phyloP scores from a whole-genome alignment of 2,888 invertebrate genomes.

The Salpingus planirostris region DNA sequence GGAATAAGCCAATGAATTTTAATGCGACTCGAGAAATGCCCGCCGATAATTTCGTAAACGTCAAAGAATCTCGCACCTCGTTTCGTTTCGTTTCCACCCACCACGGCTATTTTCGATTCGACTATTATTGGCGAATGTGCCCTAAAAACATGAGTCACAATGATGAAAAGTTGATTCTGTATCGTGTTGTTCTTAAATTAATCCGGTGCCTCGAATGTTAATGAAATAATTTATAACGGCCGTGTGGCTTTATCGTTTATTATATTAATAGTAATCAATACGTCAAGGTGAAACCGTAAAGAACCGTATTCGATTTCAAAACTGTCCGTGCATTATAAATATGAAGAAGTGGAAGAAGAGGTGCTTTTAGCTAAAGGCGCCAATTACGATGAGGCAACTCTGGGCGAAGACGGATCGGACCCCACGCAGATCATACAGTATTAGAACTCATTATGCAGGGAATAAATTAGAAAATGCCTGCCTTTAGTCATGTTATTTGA shows the following conservation, averaged over 20 bases:
- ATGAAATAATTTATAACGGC: slow-evolving; percentile 8
- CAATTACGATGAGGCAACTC: slow-evolving; percentile 23
- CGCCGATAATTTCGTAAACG: no score
- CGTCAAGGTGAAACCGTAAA: slow-evolving; percentile 5
- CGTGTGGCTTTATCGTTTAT: slow-evolving; percentile 4
- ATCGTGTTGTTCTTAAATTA: slow-evolving; percentile 5
- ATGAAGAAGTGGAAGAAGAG: no score
- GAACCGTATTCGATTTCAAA: slow-evolving; percentile 12
- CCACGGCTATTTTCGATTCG: no score
- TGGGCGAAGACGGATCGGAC: slow-evolving; percentile 23
- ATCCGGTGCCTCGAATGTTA: slow-evolving; percentile 5
- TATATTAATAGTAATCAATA: slow-evolving; percentile 12
- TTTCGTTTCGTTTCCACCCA: no score
- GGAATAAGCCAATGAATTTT: no score
- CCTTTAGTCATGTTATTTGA: slow-evolving; percentile 27
- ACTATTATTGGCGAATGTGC: no score
- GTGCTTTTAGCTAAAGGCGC: slow-evolving; percentile 24
- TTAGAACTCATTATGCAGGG: slow-evolving; percentile 33
- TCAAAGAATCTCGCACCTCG: no score
- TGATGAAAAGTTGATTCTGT: no score
- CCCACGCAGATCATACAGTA: slow-evolving; percentile 31
- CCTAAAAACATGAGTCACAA: no score
- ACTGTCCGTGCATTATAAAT: no score
- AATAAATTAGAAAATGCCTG: slow-evolving; percentile 33
- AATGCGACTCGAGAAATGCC: no score